phyloP scores from a whole-genome alignment of 2,797 vertebrate species.

The Aotus griseimembra region DNA sequence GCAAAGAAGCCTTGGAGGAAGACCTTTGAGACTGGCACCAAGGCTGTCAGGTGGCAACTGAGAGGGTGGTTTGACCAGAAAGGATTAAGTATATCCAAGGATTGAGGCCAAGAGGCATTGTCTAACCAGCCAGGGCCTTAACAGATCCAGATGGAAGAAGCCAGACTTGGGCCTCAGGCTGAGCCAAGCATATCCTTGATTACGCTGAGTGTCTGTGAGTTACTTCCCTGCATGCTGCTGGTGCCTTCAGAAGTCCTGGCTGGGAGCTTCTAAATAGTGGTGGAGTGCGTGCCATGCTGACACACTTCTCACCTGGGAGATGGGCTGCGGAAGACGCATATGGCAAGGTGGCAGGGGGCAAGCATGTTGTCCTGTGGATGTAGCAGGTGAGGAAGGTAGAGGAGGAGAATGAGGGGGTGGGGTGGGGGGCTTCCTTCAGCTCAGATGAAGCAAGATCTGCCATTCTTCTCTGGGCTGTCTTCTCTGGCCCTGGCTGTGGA shows the following conservation, averaged over 20 bases:
- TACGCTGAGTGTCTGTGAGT: not conserved
- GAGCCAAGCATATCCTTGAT: not conserved
- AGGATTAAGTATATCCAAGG: not conserved
- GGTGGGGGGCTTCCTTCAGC: not conserved
- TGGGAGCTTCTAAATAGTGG: not conserved
- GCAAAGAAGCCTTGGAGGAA: not conserved
- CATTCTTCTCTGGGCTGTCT: not conserved
- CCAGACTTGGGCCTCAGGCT: not conserved
- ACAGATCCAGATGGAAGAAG: not conserved
- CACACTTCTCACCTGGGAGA: not conserved
- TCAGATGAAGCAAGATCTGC: not conserved
- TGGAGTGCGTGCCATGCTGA: no score
- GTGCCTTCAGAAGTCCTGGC: not conserved
- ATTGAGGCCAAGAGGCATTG: not conserved
- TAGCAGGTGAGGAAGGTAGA: not conserved
- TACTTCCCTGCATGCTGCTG: not conserved
- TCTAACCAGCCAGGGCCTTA: not conserved
- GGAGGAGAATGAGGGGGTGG: not conserved
- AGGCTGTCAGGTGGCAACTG: not conserved
- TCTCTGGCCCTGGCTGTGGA: not conserved
- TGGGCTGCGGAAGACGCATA: not conserved
- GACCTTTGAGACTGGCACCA: not conserved
- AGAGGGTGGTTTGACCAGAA: not conserved
- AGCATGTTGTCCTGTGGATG: accelerated
- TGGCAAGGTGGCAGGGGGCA: not conserved